These are phyloP conservation scores for Zele albiditarsus DNA, from an alignment of 2,888 invertebrate species.

Conservation along the genomic window DNA sequence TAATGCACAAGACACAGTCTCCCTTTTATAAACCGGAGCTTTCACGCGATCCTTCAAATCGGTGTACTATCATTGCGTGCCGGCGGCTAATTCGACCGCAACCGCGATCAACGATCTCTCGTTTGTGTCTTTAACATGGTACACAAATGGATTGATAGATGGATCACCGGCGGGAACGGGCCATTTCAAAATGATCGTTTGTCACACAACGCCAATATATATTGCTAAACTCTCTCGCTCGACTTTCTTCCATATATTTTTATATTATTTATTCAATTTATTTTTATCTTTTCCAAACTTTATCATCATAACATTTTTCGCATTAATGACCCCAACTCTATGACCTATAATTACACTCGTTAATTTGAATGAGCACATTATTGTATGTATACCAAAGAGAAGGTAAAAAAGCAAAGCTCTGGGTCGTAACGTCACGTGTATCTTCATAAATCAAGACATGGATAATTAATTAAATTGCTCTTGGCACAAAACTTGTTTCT, in stretches of 20 bases:
- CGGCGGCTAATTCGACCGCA: slow-evolving; percentile 36
- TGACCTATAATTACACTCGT: slow-evolving; percentile 21
- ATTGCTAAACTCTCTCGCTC: slow-evolving; percentile 34
- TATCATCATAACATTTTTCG: background rate
- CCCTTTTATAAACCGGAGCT: slow-evolving; percentile 23
- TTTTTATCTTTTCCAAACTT: slow-evolving; percentile 23
- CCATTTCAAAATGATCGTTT: slow-evolving; percentile 52
- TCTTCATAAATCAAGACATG: slow-evolving; percentile 22
- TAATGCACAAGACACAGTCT: slow-evolving; percentile 19
- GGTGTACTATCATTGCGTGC: slow-evolving; percentile 20
- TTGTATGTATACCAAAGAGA: background rate
- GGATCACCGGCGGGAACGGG: slow-evolving; percentile 45
- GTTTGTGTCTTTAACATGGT: background rate
- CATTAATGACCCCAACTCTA: slow-evolving; percentile 8
- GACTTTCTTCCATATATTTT: slow-evolving; percentile 32
- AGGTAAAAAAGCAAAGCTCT: slow-evolving; percentile 8
- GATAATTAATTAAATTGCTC: slow-evolving; percentile 23
- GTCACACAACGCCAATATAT: slow-evolving; percentile 45
- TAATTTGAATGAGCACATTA: slow-evolving; percentile 19
- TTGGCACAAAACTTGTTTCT: slow-evolving; percentile 8
- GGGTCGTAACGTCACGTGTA: background rate
- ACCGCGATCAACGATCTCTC: slow-evolving; percentile 16
- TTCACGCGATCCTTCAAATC: slow-evolving; percentile 35
- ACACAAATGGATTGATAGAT: slow-evolving; percentile 52
- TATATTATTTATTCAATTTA: background rate